These are phyloP conservation scores for Cyclina sinensis DNA, from an alignment of 1,140 invertebrate species.

Conservation along the genomic window DNA sequence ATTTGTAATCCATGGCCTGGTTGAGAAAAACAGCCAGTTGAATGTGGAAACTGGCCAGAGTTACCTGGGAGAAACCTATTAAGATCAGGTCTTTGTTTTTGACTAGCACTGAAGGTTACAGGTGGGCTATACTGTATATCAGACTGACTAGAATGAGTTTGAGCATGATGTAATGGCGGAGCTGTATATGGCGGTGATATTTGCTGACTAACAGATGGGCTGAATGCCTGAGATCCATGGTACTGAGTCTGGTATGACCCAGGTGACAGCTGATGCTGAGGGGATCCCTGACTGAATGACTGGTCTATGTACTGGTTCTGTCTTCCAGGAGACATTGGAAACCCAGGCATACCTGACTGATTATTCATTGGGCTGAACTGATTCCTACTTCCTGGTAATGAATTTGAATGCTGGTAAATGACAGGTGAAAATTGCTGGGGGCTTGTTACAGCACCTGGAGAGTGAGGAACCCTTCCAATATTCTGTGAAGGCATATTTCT, in stretches of 20 bases:
- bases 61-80: neutral
- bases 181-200: constrained; percentile 1
- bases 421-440: neutral
- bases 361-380: neutral
- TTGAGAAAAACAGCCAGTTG: neutral
- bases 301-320: neutral
- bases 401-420: neutral
- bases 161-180: neutral
- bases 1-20: neutral
- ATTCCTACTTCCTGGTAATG: neutral
- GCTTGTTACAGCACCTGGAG: neutral
- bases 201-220: neutral
- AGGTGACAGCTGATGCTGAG: constrained; percentile 18
- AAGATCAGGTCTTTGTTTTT: constrained; percentile 6
- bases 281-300: neutral
- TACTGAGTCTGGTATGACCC: constrained; percentile 17
- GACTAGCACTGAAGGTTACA: neutral
- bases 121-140: neutral
- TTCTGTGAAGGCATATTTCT: neutral
- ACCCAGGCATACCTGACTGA: neutral
- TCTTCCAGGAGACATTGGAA: neutral
- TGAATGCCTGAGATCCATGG: neutral
- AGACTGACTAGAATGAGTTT: neutral
- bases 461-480: neutral
- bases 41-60: neutral